phyloP scores from a whole-genome alignment of 2,888 invertebrate species.

The Epinotia nisella region DNA sequence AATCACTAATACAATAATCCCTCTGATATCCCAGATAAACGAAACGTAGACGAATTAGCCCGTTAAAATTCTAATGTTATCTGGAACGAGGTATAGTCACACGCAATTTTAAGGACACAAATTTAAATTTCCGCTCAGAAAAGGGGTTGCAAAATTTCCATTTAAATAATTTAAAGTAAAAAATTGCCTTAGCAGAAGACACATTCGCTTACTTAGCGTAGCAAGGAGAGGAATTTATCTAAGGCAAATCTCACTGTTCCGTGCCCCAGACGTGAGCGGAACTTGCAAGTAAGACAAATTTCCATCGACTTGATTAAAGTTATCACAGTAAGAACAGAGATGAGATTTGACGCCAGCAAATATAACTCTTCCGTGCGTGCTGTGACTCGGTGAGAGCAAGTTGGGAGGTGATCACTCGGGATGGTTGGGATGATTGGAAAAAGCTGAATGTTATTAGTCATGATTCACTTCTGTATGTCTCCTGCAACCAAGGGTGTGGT shows the following conservation, averaged over 20 bases:
- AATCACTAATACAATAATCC: too few species aligned
- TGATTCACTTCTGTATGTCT: neutral
- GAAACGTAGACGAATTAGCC: too few species aligned
- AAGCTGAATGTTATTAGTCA: neutral
- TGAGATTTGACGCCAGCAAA: conserved; percentile 67
- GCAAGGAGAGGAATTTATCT: conserved; percentile 65
- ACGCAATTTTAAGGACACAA: conserved; percentile 15
- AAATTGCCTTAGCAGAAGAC: conserved; percentile 30
- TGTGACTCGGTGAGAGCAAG: neutral
- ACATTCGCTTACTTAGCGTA: conserved; percentile 59
- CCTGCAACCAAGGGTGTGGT: neutral
- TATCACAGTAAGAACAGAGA: conserved; percentile 69
- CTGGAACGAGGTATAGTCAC: too few species aligned
- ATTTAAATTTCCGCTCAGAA: conserved; percentile 13
- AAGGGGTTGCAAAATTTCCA: conserved; percentile 24
- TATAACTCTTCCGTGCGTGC: conserved; percentile 42
- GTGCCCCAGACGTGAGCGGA: conserved; percentile 71
- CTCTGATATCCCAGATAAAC: too few species aligned
- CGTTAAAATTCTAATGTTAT: too few species aligned
- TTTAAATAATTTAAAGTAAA: conserved; percentile 30
- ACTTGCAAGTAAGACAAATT: conserved; percentile 78
- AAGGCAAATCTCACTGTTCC: conserved; percentile 78
- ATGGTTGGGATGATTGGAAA: neutral
- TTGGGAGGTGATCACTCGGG: neutral
- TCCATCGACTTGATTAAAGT: conserved; percentile 80